Conservation (phyloP, 2,113 vertebrate species). For the Riparia riparia region DNA sequence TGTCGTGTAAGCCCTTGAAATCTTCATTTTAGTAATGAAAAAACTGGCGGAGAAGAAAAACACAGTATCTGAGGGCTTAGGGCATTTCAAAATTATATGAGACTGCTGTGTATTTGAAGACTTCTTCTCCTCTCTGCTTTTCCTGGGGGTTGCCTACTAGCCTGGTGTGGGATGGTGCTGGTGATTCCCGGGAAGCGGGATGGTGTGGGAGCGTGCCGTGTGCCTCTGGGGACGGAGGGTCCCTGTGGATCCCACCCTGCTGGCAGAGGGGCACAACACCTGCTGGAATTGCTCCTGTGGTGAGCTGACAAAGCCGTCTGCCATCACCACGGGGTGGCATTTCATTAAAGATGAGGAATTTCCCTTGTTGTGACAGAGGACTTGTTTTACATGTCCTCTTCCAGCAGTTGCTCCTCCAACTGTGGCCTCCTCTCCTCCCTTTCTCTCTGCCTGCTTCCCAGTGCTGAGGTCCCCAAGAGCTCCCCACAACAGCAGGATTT, state of each 20-base stretch:
- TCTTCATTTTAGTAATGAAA: background rate
- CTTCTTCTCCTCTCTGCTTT: background rate
- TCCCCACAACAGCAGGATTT: background rate
- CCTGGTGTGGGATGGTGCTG: background rate
- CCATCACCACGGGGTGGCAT: background rate
- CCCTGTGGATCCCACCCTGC: background rate
- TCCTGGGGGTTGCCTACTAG: background rate
- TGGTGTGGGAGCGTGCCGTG: fast-evolving
- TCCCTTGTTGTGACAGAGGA: background rate
- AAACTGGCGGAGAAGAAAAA: background rate
- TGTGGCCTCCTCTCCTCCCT: background rate
- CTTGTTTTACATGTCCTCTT: background rate
- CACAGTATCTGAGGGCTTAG: background rate
- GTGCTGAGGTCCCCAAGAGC: background rate
- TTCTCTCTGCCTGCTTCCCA: background rate
- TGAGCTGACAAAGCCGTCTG: background rate
- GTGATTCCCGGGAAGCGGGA: background rate
- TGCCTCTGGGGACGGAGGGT: background rate
- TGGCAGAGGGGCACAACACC: background rate
- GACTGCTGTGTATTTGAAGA: background rate
- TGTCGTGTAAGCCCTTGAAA: fast-evolving
- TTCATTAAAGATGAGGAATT: background rate
- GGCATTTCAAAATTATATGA: background rate
- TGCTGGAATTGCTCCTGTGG: background rate
- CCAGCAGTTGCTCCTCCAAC: background rate